Conservation (phyloP, 2,113 vertebrate species). For the Camelus bactrianus region DNA sequence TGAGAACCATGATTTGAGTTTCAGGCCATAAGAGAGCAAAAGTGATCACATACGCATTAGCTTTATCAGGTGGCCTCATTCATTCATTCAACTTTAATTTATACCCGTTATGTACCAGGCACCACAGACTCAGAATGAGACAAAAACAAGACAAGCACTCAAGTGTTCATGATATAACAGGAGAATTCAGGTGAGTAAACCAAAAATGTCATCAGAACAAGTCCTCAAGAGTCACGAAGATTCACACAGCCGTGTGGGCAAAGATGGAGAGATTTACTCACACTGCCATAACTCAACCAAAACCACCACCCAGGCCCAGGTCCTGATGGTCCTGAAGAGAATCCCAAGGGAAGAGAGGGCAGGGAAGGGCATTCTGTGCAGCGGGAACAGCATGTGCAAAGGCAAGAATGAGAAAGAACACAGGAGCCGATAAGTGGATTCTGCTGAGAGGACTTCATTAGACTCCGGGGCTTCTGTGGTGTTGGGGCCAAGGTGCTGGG, state of each 20-base stretch:
- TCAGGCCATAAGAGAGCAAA: background rate
- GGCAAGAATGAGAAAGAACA: background rate
- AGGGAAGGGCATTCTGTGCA: background rate
- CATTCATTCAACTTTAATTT: background rate
- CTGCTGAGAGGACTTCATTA: background rate
- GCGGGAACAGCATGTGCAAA: background rate
- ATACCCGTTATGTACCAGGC: background rate
- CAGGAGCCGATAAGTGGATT: background rate
- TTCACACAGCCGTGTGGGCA: background rate
- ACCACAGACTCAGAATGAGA: background rate
- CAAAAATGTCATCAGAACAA: background rate
- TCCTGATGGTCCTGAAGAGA: background rate
- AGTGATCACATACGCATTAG: background rate
- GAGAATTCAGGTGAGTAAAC: background rate
- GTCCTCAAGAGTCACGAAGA: background rate
- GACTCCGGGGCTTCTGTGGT: accelerated
- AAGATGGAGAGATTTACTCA: background rate
- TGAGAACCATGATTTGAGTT: background rate
- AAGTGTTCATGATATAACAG: background rate
- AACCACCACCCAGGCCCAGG: background rate
- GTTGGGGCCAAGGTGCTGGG: background rate
- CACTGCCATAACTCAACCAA: background rate
- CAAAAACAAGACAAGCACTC: background rate
- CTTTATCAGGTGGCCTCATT: background rate
- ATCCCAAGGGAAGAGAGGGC: background rate